Evolutionary conservation across 2,113 vertebrate species (phyloP), one percentile per base, ranked within the genome.

Genomic region (Nothoprocta perdicaria): DNA sequence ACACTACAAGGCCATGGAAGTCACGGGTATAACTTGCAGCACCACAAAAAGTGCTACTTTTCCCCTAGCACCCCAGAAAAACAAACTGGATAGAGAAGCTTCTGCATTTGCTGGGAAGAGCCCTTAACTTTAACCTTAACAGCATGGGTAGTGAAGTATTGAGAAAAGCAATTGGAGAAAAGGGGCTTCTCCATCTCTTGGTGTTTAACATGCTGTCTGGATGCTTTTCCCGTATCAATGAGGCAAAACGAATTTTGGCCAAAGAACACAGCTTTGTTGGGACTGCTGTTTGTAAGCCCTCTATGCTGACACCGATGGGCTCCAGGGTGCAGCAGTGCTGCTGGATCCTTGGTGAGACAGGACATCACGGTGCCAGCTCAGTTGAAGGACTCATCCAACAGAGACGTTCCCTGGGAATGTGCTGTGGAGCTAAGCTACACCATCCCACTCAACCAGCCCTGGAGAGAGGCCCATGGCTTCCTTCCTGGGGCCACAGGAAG

Each of bases 161-260:
- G 53, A n/a, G 52, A 5, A 45, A 65, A 88, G 5, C 0, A 15
- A 2, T 2, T 0, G 0, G 26, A 27, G n/a, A n/a, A 4, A 33
- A 12, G 10, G 7, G 10, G 4, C 4, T 26, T 83, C 78, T 40
- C 17, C 52, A 21, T 0, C 17, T 55, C 33, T 12, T 11, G 31
- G 33, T 2, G 46, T 46, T 45, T 68, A 40, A 86, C 14, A 45
- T 7, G 40, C 52, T 80, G 58, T 38, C 57, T 22, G 38, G 29
- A 4, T 27, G 41, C 24, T 77, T 31, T 27, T 33, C 53, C 29
- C 9, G 9, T 29, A 55, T 31, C 15, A 57, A 55, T 55, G 53
- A 57, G 29, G 16, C 53, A 57, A 57, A 29, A 57, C 31, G 15
- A 31, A 31, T 57, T 57, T 57, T 57, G 53, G 53, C 53, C 29